A percentile compares a stretch with the other conserved stretches of the same genome.
Conservation (phyloP, 2,113 vertebrate genomes). For the Leucopsar rothschildi region DNA sequence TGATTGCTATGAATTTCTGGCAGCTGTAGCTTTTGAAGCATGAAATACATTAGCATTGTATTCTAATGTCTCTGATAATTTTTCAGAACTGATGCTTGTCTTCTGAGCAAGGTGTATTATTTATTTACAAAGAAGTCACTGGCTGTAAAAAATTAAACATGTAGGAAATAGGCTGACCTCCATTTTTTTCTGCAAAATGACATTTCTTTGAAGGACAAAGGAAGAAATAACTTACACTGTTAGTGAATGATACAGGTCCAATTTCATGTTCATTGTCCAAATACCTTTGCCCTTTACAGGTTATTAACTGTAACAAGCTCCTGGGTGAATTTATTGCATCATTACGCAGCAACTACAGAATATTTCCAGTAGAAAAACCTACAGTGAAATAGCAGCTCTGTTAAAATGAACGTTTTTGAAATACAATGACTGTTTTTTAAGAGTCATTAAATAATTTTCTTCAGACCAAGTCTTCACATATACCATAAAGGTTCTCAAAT, state of each 20-base stretch:
- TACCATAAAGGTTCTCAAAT: not conserved
- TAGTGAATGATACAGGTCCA: slow-evolving; percentile 20
- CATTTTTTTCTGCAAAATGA: not conserved
- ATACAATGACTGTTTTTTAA: not conserved
- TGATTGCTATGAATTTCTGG: slow-evolving; percentile 53
- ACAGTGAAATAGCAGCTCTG: not conserved
- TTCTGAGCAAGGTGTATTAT: slow-evolving; percentile 48
- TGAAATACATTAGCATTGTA: slow-evolving; percentile 60
- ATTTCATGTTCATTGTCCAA: slow-evolving; percentile 45
- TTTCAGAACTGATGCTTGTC: slow-evolving; percentile 42
- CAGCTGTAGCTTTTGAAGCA: slow-evolving; percentile 66
- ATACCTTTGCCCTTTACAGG: slow-evolving; percentile 52
- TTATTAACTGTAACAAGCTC: slow-evolving; percentile 53
- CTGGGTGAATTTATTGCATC: slow-evolving; percentile 36
- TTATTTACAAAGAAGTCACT: slow-evolving; percentile 56
- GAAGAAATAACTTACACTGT: slow-evolving; percentile 9
- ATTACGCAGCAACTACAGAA: not conserved
- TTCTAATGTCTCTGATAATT: slow-evolving; percentile 60
- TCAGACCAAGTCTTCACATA: not conserved
- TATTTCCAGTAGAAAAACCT: not conserved
- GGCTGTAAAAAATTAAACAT: slow-evolving; percentile 51
- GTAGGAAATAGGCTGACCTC: slow-evolving; percentile 41
- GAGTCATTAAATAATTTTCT: not conserved
- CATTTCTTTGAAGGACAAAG: slow-evolving; percentile 23
- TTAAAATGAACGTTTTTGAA: not conserved